Base-by-base conservation (phyloP, 2,113 vertebrate species). In the Neotoma lepida region DNA sequence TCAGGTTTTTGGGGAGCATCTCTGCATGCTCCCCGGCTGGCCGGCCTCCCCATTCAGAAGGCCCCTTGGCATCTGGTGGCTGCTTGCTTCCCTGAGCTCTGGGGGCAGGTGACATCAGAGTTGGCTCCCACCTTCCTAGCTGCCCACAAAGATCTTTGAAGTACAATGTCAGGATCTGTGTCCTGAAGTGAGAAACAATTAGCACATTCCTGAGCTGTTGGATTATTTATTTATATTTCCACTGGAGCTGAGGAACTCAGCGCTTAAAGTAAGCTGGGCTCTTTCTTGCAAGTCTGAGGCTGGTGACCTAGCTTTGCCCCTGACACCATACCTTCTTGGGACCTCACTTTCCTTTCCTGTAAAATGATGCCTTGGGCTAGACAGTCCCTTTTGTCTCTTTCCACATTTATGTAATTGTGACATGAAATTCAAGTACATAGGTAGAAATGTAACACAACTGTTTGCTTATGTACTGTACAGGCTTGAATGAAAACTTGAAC, bases 201-300 rank as follows among this genome's bases (percentile, higher is more conserved):
- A 85, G 89, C 74, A 71, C 17, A 41, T 95, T 95, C 78, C 74
- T 66, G 89, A 95, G 80, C 70, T 58, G 7, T 80, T 14, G 18
- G 22, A 84, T 80, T 96, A 92, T 97, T 97, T 97, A 94, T 96
- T 97, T 96, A 76, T 56, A 77, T 58, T 61, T 85, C 87, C 81
- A 92, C 30, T 64, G n/a, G 93, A 77, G 87, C 41, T 63, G 12
- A 78, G 51, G n/a, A 78, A 51, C 89, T 76, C 14, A 61, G 80
- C 68, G 87, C 61, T 86, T 77, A 9, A 64, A 89, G 46, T 64
- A 39, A 89, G 77, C 2, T 12, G 71, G 81, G 22, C 46, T 86
- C 41, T 86, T 86, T 86, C n/a, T 44, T 54, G 2, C 35, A 20
- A 58, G 17, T 1, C 4, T 49, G 66, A 54, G 18, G 14, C 15